Evolutionary conservation across 1,140 invertebrate genomes (phyloP).

Genomic region (Gonatopus flavifemur): DNA sequence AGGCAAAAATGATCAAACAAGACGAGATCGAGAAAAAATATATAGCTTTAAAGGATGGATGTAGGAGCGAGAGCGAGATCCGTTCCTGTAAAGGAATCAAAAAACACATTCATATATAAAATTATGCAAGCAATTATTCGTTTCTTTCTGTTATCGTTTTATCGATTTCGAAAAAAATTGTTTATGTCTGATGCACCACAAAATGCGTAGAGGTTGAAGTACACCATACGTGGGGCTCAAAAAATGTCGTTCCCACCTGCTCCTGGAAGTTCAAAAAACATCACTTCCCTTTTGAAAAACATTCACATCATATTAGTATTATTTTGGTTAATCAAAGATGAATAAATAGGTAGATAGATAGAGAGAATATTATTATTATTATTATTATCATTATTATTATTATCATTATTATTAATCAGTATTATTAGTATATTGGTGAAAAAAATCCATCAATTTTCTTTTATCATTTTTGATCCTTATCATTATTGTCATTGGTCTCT

Average conservation of each 20-base stretch:
- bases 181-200: conserved; percentile 57
- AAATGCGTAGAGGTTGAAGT: conserved; percentile 57
- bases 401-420: too few species aligned
- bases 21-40: conserved; percentile 17
- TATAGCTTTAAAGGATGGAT: conserved; percentile 16
- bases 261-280: conserved; percentile 61
- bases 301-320: too few species aligned
- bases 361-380: too few species aligned
- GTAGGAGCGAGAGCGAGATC: conserved; percentile 52
- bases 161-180: too few species aligned
- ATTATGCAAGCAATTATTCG: conserved; percentile 59
- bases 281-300: conserved; percentile 61
- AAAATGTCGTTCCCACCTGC: conserved; percentile 60
- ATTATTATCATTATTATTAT: too few species aligned
- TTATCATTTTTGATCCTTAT: conserved; percentile 23
- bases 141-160: too few species aligned
- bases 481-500: conserved; percentile 18
- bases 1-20: conserved; percentile 15
- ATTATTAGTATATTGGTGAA: conserved; percentile 34
- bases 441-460: conserved; percentile 32
- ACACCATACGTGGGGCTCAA: conserved; percentile 58
- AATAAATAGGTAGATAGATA: too few species aligned
- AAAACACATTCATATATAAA: conserved; percentile 60
- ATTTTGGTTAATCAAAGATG: too few species aligned
- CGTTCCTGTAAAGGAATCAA: conserved; percentile 60